These are phyloP conservation scores for Gouania willdenowi DNA, from an alignment of 2,797 vertebrate genomes.

Conservation along the genomic window DNA sequence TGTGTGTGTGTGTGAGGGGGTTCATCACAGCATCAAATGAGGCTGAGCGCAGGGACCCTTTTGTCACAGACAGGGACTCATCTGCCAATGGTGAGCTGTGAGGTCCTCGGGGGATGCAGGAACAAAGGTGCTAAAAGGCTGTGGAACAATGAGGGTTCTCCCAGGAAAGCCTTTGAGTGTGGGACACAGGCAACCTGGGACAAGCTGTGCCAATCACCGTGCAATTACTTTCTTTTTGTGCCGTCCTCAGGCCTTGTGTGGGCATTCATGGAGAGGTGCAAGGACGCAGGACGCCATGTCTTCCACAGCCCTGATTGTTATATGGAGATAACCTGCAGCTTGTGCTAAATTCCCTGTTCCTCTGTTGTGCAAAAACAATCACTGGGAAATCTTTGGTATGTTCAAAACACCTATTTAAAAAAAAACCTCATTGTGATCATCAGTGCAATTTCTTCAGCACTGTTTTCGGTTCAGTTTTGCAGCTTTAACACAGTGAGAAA, in stretches of 20 bases:
- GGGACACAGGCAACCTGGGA: slow-evolving; percentile 63
- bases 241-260: slow-evolving; percentile 55
- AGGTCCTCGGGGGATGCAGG: slow-evolving; percentile 79
- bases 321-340: slow-evolving; percentile 25
- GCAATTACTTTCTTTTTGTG: slow-evolving; percentile 72
- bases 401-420: too few relatives aligned
- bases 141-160: slow-evolving; percentile 83
- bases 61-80: slow-evolving; percentile 86
- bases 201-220: slow-evolving; percentile 76
- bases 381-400: not conserved
- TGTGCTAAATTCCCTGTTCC: slow-evolving; percentile 27
- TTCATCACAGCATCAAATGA: slow-evolving; percentile 74
- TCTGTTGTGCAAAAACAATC: slow-evolving; percentile 10
- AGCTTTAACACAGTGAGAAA: too few relatives aligned
- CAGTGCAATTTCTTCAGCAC: too few relatives aligned
- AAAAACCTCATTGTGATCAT: too few relatives aligned
- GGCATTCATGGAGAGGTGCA: slow-evolving; percentile 53
- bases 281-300: slow-evolving; percentile 46
- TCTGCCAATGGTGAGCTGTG: slow-evolving; percentile 85
- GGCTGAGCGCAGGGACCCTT: slow-evolving; percentile 80
- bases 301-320: slow-evolving; percentile 19
- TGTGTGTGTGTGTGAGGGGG: slow-evolving; percentile 14
- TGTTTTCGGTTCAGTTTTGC: too few relatives aligned
- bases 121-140: slow-evolving; percentile 98
- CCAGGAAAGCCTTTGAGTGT: slow-evolving; percentile 69